Percentiles rank a stretch among this genome's conserved stretches.
phyloP scores from a whole-genome alignment of 2,888 invertebrate genomes.

The Euzophera pinguis region DNA sequence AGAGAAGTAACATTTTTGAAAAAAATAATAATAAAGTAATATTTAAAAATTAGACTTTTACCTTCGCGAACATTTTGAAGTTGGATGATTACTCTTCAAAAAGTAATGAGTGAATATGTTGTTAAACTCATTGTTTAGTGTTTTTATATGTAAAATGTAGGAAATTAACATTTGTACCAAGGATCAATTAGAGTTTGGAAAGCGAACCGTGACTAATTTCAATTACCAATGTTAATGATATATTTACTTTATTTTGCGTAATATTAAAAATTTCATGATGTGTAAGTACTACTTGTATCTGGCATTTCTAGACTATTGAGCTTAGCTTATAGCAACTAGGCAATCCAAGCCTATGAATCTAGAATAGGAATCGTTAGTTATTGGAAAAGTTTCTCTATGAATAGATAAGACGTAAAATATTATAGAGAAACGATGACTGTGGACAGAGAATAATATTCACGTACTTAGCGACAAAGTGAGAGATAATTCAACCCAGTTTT shows the following conservation, averaged over 20 bases:
- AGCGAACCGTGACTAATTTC: constrained; percentile 56
- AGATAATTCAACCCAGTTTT: too few relatives aligned
- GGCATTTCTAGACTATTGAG: too few relatives aligned
- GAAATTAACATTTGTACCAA: constrained; percentile 49
- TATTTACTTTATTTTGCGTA: neutral
- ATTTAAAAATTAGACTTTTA: constrained; percentile 25
- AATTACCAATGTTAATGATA: constrained; percentile 37
- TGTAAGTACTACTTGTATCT: too few relatives aligned
- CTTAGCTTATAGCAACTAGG: too few relatives aligned
- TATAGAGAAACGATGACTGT: too few relatives aligned
- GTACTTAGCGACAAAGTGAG: too few relatives aligned
- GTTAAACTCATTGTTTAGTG: constrained; percentile 41
- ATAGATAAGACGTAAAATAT: too few relatives aligned
- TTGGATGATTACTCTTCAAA: constrained; percentile 37
- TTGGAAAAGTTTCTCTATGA: too few relatives aligned
- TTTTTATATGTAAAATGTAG: constrained; percentile 56
- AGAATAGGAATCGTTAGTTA: too few relatives aligned
- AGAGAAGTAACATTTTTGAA: neutral
- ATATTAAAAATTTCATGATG: neutral
- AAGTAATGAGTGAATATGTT: constrained; percentile 47
- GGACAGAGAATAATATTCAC: too few relatives aligned
- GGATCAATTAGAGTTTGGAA: constrained; percentile 49
- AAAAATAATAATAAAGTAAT: constrained; percentile 14
- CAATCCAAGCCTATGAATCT: too few relatives aligned
- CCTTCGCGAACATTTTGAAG: constrained; percentile 54